These are phyloP conservation scores for Callocephalon fimbriatum DNA, from an alignment of 2,113 vertebrate genomes.

Conservation along the genomic window DNA sequence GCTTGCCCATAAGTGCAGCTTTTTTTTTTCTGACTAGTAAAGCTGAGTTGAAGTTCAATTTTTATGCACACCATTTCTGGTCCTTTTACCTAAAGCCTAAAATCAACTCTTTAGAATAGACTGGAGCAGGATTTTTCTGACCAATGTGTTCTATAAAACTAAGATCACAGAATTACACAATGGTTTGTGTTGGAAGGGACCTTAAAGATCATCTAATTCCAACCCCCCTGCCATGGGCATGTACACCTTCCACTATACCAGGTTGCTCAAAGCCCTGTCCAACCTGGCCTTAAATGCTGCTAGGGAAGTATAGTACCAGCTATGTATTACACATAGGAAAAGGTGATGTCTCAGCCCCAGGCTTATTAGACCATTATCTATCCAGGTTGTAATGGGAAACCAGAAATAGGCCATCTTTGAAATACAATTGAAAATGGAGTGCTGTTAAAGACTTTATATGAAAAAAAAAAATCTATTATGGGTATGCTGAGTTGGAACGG, in stretches of 20 bases:
- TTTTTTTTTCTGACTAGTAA: not conserved
- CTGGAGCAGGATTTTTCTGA: not conserved
- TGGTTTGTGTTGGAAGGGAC: not conserved
- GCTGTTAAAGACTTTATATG: not conserved
- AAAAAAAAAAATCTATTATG: not conserved
- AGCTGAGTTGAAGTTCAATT: not conserved
- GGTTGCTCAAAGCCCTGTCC: not conserved
- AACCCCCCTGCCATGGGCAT: not conserved
- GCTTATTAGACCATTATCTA: not conserved
- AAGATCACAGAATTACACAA: not conserved
- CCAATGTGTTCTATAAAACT: not conserved
- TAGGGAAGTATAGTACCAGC: not conserved
- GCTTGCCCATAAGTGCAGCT: not conserved
- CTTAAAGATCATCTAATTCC: not conserved
- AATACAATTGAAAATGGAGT: not conserved
- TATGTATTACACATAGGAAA: not conserved
- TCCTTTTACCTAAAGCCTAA: not conserved
- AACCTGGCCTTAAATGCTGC: not conserved
- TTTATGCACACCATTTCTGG: not conserved
- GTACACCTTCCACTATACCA: not conserved
- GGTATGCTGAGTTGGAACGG: not conserved
- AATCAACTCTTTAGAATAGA: not conserved
- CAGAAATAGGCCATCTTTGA: not conserved
- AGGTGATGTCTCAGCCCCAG: not conserved
- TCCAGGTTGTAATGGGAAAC: not conserved